phyloP scores from a whole-genome alignment of 2,113 vertebrate genomes.

The Epinephelus fuscoguttatus region DNA sequence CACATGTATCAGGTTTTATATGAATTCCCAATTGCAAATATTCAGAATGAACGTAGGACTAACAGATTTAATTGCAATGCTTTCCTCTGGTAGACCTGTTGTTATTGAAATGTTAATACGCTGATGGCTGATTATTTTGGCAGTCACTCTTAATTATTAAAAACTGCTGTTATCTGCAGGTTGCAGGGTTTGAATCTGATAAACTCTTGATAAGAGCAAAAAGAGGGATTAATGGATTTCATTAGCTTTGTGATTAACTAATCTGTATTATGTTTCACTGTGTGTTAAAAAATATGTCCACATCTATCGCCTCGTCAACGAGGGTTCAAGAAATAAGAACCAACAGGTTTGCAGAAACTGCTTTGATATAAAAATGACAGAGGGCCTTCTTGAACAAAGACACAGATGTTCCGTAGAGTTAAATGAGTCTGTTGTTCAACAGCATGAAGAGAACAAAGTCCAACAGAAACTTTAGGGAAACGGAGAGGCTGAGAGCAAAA shows the following conservation, averaged over 20 bases:
- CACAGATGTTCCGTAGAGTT: constrained; percentile 29
- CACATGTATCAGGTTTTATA: constrained; percentile 6
- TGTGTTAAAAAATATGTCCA: constrained; percentile 15
- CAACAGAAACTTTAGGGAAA: constrained; percentile 26
- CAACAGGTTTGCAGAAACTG: not conserved
- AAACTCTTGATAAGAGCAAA: constrained; percentile 40
- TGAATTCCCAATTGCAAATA: constrained; percentile 6
- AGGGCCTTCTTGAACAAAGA: not conserved
- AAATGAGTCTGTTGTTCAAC: constrained; percentile 34
- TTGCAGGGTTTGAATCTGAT: constrained; percentile 34
- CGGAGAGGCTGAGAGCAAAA: constrained; percentile 28
- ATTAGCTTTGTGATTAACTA: constrained; percentile 31
- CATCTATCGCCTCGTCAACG: not conserved
- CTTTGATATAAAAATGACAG: constrained; percentile 32
- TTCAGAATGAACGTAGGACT: not conserved
- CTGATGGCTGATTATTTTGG: constrained; percentile 32
- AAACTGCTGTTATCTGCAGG: constrained; percentile 41
- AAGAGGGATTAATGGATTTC: constrained; percentile 41
- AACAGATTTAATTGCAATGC: not conserved
- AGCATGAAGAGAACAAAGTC: constrained; percentile 36
- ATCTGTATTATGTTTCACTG: constrained; percentile 20
- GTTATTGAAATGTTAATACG: constrained; percentile 41
- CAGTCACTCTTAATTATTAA: constrained; percentile 29
- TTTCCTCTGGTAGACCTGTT: constrained; percentile 22
- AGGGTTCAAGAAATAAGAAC: constrained; percentile 13